Conservation (phyloP, 2,113 vertebrate species). For the Calypte anna region DNA sequence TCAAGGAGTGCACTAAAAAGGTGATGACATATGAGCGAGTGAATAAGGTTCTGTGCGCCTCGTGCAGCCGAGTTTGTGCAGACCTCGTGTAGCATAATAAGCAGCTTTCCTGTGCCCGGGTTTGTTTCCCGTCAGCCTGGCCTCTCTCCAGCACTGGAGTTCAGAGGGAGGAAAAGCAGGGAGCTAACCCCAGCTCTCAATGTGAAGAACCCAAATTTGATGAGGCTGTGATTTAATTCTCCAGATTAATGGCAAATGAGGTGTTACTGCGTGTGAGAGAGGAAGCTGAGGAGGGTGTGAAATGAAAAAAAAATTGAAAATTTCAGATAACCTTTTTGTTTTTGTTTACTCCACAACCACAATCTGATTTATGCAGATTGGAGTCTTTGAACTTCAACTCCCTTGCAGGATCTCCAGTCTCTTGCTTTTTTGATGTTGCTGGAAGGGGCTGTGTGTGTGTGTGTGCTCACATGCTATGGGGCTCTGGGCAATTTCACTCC, state of each 20-base stretch:
- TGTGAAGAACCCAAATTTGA: neutral
- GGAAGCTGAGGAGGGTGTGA: constrained; percentile 31
- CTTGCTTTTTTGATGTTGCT: constrained; percentile 64
- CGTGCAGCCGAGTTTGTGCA: constrained; percentile 20
- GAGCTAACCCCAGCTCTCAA: neutral
- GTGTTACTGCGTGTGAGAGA: neutral
- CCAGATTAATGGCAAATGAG: neutral
- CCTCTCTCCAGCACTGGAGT: neutral
- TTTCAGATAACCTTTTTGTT: constrained; percentile 7
- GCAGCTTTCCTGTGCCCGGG: neutral
- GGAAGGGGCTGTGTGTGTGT: constrained; percentile 34
- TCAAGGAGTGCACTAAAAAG: constrained; percentile 21
- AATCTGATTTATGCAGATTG: constrained; percentile 57
- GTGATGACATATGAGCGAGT: constrained; percentile 26
- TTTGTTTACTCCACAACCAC: constrained; percentile 4
- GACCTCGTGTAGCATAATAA: neutral
- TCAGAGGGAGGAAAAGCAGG: neutral
- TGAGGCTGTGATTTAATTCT: neutral
- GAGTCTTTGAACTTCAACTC: constrained; percentile 80
- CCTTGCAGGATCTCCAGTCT: constrained; percentile 41
- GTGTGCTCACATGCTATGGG: neutral
- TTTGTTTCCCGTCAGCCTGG: neutral
- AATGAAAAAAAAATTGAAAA: neutral
- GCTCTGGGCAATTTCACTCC: constrained; percentile 82
- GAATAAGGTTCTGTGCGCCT: constrained; percentile 38